A percentile compares a stretch with the other conserved stretches of the same genome.
These are phyloP conservation scores for Elephantulus edwardii DNA, from an alignment of 2,113 vertebrate genomes.

Conservation along the genomic window DNA sequence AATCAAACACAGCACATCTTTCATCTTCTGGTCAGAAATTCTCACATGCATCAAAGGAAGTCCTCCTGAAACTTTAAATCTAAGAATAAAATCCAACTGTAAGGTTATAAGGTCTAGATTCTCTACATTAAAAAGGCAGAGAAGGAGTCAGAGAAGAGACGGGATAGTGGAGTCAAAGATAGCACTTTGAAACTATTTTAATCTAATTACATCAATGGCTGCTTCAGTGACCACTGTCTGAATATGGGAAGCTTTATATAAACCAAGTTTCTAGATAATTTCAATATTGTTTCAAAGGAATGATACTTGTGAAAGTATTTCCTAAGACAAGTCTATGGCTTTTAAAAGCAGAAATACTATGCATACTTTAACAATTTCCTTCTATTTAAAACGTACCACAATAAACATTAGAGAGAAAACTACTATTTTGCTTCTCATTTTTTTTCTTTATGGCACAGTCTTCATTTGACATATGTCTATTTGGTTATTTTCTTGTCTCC, in stretches of 20 bases:
- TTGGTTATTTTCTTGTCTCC: background rate
- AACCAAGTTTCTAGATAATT: slow-evolving; percentile 17
- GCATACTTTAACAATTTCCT: background rate
- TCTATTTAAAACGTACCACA: background rate
- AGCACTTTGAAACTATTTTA: background rate
- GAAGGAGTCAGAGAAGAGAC: background rate
- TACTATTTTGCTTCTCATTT: too few relatives aligned
- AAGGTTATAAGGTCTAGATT: background rate
- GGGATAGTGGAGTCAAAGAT: background rate
- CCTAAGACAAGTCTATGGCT: background rate
- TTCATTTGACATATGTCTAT: background rate
- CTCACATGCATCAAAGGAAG: slow-evolving; percentile 93
- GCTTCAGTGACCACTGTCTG: background rate
- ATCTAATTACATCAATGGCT: background rate
- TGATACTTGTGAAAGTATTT: background rate
- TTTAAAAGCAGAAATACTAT: slow-evolving; percentile 13
- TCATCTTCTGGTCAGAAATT: slow-evolving; percentile 95
- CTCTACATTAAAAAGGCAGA: background rate
- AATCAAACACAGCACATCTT: slow-evolving; percentile 86
- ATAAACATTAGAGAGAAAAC: too few relatives aligned
- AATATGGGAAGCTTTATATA: background rate
- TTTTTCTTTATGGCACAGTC: background rate
- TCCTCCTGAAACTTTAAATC: slow-evolving; percentile 95
- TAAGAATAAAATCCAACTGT: slow-evolving; percentile 68
- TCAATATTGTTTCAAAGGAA: background rate